Evolutionary conservation across 2,113 vertebrate species (phyloP).

Genomic region (Pavo muticus): DNA sequence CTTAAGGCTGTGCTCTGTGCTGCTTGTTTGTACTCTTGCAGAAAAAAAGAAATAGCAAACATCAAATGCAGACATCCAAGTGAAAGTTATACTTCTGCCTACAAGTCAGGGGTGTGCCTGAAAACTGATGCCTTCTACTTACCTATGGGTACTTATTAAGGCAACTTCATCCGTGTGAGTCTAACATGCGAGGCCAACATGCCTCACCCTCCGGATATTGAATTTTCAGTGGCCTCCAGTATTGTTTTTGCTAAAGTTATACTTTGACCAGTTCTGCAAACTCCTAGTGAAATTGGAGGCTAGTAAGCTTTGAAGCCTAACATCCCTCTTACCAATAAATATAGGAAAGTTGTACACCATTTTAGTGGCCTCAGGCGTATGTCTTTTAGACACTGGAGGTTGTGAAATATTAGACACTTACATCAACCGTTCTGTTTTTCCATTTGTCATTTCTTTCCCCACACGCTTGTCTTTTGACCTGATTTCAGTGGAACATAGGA

Average conservation of each 20-base stretch:
- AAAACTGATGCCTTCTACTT: neutral
- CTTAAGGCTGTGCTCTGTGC: neutral
- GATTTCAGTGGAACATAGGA: conserved; percentile 50
- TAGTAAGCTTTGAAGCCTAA: neutral
- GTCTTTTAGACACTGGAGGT: neutral
- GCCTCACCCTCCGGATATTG: neutral
- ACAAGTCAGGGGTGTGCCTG: neutral
- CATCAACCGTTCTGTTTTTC: conserved; percentile 39
- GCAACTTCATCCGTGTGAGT: neutral
- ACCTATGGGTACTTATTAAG: neutral
- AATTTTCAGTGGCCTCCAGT: neutral
- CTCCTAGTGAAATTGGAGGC: neutral
- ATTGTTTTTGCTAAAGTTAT: neutral
- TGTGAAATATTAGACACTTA: conserved; percentile 39
- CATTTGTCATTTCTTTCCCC: conserved; percentile 49
- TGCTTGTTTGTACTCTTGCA: neutral
- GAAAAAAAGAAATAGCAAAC: neutral
- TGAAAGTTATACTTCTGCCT: neutral
- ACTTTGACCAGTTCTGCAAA: neutral
- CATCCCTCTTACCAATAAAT: neutral
- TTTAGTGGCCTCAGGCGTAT: neutral
- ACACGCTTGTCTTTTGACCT: conserved; percentile 64
- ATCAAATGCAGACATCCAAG: neutral
- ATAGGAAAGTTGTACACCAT: neutral
- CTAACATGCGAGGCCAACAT: neutral